Percentiles rank a stretch among this genome's conserved stretches.
Conservation (phyloP, 2,888 invertebrate genomes). For the Hemaris fuciformis region DNA sequence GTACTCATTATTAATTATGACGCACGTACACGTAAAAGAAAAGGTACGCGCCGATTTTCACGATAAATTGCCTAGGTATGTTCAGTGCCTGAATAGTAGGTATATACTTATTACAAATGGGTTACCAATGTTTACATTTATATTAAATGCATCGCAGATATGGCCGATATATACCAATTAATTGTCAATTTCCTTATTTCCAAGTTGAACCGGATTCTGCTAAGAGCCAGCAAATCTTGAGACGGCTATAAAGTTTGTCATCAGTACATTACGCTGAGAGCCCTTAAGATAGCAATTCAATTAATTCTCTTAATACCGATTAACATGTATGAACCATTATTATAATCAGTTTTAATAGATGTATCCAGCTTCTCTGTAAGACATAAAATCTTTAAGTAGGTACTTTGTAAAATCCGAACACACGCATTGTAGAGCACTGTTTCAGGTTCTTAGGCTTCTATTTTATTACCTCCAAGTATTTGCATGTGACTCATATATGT, state of each 20-base stretch:
- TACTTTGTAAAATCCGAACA: background rate
- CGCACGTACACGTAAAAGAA: no score
- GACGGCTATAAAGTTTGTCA: background rate
- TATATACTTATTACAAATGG: background rate
- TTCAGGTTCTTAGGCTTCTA: background rate
- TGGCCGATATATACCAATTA: background rate
- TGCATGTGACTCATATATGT: background rate
- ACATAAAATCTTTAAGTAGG: background rate
- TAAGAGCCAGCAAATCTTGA: background rate
- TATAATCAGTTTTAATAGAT: conserved; percentile 11
- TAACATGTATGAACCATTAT: conserved; percentile 9
- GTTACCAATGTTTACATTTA: background rate
- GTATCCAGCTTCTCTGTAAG: background rate
- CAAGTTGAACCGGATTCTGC: conserved; percentile 2
- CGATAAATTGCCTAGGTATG: no score
- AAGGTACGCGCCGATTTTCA: no score
- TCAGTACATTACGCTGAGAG: conserved; percentile 8
- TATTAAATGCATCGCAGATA: background rate
- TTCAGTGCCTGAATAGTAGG: no score
- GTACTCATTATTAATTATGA: no score
- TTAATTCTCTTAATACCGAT: conserved; percentile 14
- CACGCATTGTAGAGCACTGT: background rate
- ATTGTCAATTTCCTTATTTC: background rate
- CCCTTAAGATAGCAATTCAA: conserved; percentile 18
- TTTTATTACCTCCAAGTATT: background rate